These are phyloP conservation scores for Danionella dracula DNA, from an alignment of 2,797 vertebrate species.

Conservation along the genomic window DNA sequence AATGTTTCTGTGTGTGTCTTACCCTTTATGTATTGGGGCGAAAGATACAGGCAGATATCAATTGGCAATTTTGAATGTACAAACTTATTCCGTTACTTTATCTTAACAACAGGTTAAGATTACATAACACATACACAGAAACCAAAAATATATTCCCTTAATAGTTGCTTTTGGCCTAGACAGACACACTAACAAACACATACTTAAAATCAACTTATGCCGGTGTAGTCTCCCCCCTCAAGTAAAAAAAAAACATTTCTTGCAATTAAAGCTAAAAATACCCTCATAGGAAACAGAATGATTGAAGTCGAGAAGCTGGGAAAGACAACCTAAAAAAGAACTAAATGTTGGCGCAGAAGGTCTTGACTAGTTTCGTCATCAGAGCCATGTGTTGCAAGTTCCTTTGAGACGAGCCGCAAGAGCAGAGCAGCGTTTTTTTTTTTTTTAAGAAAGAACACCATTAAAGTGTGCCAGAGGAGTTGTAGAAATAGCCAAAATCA, in stretches of 20 bases:
- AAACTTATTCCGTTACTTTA: no score
- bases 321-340: not conserved
- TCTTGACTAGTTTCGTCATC: slow-evolving; percentile 16
- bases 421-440: slow-evolving; percentile 41
- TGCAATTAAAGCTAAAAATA: slow-evolving; percentile 36
- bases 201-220: slow-evolving; percentile 30
- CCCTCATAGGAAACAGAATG: not conserved
- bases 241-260: slow-evolving; percentile 42
- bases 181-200: slow-evolving; percentile 9
- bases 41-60: no score
- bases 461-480: slow-evolving; percentile 43
- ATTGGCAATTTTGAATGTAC: no score
- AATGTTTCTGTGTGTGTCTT: no score
- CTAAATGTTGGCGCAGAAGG: slow-evolving; percentile 6
- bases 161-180: slow-evolving; percentile 11
- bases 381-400: slow-evolving; percentile 30
- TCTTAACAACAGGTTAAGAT: no score
- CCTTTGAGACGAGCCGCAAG: slow-evolving; percentile 38
- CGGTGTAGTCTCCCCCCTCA: slow-evolving; percentile 32
- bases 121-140: not conserved
- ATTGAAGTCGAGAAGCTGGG: not conserved
- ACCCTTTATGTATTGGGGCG: no score
- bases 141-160: not conserved
- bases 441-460: slow-evolving; percentile 55
- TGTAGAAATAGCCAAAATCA: slow-evolving; percentile 44